Percentiles rank a stretch among this genome's conserved stretches.
Evolutionary conservation across 2,113 vertebrate species (phyloP).

Genomic region (Orientallactaga bullata): DNA sequence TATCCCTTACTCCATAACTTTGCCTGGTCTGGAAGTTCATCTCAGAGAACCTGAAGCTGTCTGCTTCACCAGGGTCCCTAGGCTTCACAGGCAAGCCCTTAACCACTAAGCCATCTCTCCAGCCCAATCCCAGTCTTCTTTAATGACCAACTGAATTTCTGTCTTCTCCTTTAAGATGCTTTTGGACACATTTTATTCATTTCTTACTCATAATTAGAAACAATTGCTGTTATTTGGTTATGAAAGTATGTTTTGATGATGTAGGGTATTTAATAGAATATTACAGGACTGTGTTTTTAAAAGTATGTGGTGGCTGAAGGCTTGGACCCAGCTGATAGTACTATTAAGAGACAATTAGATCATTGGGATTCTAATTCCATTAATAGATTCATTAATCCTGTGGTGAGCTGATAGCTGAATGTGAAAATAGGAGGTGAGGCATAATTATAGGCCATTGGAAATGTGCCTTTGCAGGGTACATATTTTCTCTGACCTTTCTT

Average conservation of each 20-base stretch:
- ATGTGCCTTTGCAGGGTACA: background rate
- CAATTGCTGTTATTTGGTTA: background rate
- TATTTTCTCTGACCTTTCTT: background rate
- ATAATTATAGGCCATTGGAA: too few relatives aligned
- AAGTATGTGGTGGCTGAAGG: background rate
- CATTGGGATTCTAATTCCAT: background rate
- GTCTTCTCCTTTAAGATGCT: background rate
- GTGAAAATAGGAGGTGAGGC: background rate
- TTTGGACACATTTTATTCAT: background rate
- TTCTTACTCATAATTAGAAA: slow-evolving; percentile 6
- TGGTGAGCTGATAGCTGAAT: background rate
- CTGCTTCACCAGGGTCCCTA: too few relatives aligned
- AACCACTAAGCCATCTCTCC: too few relatives aligned
- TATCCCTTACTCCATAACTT: too few relatives aligned
- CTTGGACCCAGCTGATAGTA: background rate
- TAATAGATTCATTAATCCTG: background rate
- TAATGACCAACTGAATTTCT: background rate
- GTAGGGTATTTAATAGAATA: background rate
- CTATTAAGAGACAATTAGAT: background rate
- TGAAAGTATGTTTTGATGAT: background rate
- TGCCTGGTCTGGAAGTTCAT: too few relatives aligned
- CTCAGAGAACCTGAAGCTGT: too few relatives aligned
- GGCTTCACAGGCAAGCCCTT: too few relatives aligned
- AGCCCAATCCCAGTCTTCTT: background rate
- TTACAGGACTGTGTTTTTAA: too few relatives aligned